A percentile compares a stretch with the other conserved stretches of the same genome.
Conservation (phyloP, 1,140 invertebrate genomes). For the Drosophila burlai region DNA sequence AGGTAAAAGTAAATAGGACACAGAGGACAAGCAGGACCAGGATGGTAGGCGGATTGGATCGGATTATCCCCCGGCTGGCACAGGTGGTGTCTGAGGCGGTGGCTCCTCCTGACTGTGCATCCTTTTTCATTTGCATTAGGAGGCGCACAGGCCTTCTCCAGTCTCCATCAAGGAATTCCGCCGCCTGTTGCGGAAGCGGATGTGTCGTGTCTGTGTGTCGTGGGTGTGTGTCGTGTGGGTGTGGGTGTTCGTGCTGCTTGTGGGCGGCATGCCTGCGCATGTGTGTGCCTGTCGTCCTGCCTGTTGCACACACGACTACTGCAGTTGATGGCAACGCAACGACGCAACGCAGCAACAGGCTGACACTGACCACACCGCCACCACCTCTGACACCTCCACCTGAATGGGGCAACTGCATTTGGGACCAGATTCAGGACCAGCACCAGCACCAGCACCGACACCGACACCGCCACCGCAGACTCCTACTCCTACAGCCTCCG, state of each 20-base stretch:
- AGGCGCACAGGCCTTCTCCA: not conserved
- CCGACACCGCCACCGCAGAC: conserved; percentile 27
- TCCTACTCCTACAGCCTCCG: conserved; percentile 2
- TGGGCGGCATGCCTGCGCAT: conserved; percentile 17
- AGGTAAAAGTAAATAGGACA: conserved; percentile 16
- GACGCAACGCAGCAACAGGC: conserved; percentile 63
- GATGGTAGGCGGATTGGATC: not conserved
- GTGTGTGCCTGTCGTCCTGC: conserved; percentile 40
- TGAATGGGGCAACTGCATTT: no score
- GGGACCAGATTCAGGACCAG: not conserved
- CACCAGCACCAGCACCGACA: not conserved
- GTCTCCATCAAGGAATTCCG: conserved; percentile 34
- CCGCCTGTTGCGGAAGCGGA: conserved; percentile 69
- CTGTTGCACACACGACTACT: conserved; percentile 64
- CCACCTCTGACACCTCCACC: not conserved
- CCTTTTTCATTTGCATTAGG: conserved; percentile 37
- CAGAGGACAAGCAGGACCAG: not conserved
- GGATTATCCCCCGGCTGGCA: conserved; percentile 7
- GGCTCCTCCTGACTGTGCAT: not conserved
- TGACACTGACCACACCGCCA: conserved; percentile 45
- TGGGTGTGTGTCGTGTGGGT: no score
- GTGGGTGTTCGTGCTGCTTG: not conserved
- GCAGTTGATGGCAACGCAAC: conserved; percentile 28
- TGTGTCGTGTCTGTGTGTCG: conserved; percentile 43
- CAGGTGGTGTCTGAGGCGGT: not conserved